Evolutionary conservation across 2,113 vertebrate species (phyloP).

Genomic region (Charina bottae): DNA sequence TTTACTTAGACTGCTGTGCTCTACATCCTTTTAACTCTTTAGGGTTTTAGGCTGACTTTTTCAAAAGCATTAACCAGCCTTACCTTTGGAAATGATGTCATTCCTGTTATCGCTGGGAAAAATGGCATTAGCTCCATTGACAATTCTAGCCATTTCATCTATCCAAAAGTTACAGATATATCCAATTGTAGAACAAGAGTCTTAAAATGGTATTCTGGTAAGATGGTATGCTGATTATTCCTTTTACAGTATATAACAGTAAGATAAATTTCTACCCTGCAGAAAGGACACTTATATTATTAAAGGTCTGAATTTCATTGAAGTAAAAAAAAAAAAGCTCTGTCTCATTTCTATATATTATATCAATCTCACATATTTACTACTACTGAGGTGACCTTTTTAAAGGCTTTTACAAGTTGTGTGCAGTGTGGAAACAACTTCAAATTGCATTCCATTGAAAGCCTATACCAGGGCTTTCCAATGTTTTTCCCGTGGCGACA

Average conservation of each 20-base stretch:
- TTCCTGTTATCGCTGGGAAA: neutral
- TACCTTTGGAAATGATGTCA: neutral
- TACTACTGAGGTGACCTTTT: neutral
- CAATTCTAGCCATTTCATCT: neutral
- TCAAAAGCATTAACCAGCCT: neutral
- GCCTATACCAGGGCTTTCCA: no score
- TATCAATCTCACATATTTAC: neutral
- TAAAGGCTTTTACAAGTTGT: neutral
- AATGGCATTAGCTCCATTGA: neutral
- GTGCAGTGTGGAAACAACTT: neutral
- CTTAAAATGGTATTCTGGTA: neutral
- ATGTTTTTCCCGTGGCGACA: no score
- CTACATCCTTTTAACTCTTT: neutral
- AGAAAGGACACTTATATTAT: neutral
- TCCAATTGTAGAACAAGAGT: neutral
- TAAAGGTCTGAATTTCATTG: neutral
- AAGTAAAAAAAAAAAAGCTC: no score
- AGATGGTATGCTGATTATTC: neutral
- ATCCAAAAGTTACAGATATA: neutral
- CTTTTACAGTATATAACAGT: neutral
- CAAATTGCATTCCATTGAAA: neutral
- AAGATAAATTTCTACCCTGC: rapidly evolving
- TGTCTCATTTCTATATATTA: neutral
- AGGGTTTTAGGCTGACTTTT: neutral
- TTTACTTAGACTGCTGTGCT: neutral